Evolutionary conservation across 2,888 invertebrate species (phyloP).

Genomic region (Dryadula phaetusa): DNA sequence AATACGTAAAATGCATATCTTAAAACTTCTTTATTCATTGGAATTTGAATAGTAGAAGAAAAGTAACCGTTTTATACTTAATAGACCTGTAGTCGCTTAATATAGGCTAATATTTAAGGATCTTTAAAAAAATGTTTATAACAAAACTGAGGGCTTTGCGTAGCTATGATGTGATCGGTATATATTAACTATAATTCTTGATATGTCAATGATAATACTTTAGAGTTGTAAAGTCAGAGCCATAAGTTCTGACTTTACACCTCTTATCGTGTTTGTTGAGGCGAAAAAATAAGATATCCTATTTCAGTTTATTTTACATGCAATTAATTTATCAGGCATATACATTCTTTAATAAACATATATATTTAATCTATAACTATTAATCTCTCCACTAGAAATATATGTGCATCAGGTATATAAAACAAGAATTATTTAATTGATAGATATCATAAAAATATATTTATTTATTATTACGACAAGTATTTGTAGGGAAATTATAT

Average conservation of each 20-base stretch:
- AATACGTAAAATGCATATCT: background rate
- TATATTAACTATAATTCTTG: background rate
- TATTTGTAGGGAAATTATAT: too few species aligned
- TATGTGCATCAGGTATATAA: background rate
- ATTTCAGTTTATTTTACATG: slow-evolving; percentile 16
- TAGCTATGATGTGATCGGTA: background rate
- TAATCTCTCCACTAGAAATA: background rate
- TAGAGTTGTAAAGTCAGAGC: too few species aligned
- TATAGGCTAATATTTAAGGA: background rate
- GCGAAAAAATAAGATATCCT: slow-evolving; percentile 7
- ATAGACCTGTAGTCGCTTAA: background rate
- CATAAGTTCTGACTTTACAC: background rate
- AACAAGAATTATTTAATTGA: background rate
- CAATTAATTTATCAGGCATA: slow-evolving; percentile 5
- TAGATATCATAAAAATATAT: too few species aligned
- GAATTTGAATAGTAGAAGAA: background rate
- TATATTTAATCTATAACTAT: background rate
- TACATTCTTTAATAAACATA: background rate
- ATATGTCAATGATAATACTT: slow-evolving; percentile 8
- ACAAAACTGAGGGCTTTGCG: background rate
- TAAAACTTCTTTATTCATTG: background rate
- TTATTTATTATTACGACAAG: too few species aligned
- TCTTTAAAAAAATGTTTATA: background rate
- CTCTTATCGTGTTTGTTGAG: slow-evolving; percentile 12
- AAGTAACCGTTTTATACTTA: background rate